A percentile compares a stretch with the other conserved stretches of the same genome.
Evolutionary conservation across 1,140 invertebrate species (phyloP).

Genomic region (Atta cephalotes): DNA sequence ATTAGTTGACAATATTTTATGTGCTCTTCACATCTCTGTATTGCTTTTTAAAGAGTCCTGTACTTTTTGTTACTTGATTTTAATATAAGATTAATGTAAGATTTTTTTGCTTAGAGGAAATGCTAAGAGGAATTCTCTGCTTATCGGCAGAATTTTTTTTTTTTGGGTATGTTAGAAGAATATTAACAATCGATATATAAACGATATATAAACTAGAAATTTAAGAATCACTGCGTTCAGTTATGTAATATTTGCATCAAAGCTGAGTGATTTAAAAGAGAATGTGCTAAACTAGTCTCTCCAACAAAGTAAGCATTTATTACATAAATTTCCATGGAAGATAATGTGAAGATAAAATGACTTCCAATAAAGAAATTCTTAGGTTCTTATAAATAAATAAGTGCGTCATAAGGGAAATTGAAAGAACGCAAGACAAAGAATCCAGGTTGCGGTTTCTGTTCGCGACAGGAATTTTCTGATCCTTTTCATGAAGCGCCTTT

Average conservation of each 20-base stretch:
- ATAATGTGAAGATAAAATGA: slow-evolving; percentile 13
- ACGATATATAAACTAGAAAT: background rate
- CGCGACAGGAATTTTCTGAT: slow-evolving; percentile 44
- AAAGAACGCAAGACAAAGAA: background rate
- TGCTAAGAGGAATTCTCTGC: too few species aligned
- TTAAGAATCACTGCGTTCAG: background rate
- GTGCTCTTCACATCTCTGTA: too few species aligned
- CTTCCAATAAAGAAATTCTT: slow-evolving; percentile 12
- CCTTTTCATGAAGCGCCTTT: slow-evolving; percentile 17
- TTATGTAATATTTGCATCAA: background rate
- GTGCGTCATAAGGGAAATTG: slow-evolving; percentile 17
- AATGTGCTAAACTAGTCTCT: background rate
- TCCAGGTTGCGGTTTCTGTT: background rate
- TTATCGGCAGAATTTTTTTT: too few species aligned
- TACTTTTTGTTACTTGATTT: too few species aligned
- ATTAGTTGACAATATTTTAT: too few species aligned
- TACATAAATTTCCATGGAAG: slow-evolving; percentile 23
- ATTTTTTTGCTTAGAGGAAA: too few species aligned
- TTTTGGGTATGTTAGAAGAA: too few species aligned
- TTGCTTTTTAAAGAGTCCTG: too few species aligned
- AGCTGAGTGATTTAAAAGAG: background rate
- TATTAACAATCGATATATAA: background rate
- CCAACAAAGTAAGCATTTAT: background rate
- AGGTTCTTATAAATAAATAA: slow-evolving; percentile 47
- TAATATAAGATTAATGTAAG: too few species aligned